Evolutionary conservation across 1,140 invertebrate species (phyloP).

Genomic region (Ceratina australensis): DNA sequence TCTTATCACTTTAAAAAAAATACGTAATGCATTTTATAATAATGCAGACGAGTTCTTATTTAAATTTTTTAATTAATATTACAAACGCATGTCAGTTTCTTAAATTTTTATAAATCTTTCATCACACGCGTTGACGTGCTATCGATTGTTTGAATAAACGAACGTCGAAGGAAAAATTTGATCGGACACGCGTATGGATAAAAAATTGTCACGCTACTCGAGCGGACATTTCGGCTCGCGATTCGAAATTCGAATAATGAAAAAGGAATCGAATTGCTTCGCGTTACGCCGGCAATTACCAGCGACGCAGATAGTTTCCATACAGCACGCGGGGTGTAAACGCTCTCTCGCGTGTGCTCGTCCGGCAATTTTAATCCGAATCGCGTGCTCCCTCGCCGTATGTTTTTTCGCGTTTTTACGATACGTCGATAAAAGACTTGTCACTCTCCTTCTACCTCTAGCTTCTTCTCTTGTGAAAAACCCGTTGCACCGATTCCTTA

Average conservation of each 20-base stretch:
- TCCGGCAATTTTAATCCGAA: constrained; percentile 25
- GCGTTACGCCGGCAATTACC: constrained; percentile 33
- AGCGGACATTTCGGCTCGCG: constrained; percentile 18
- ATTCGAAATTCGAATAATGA: constrained; percentile 40
- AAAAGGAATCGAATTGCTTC: constrained; percentile 42
- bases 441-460: background rate
- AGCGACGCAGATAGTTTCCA: constrained; percentile 9
- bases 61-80: background rate
- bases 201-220: constrained; percentile 16
- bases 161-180: background rate
- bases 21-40: no score
- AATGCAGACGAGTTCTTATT: background rate
- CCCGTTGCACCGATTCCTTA: no score
- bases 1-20: no score
- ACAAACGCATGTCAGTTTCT: no score
- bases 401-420: constrained; percentile 17
- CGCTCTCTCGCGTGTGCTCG: background rate
- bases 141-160: background rate
- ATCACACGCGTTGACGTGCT: no score
- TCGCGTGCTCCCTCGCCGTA: constrained; percentile 8
- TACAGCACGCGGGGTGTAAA: background rate
- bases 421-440: constrained; percentile 27
- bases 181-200: background rate
- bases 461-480: no score
- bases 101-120: no score